Evolutionary conservation across 2,888 invertebrate genomes (phyloP), one percentile per base, ranked within the genome.

Genomic region (Platycheirus rosarum): DNA sequence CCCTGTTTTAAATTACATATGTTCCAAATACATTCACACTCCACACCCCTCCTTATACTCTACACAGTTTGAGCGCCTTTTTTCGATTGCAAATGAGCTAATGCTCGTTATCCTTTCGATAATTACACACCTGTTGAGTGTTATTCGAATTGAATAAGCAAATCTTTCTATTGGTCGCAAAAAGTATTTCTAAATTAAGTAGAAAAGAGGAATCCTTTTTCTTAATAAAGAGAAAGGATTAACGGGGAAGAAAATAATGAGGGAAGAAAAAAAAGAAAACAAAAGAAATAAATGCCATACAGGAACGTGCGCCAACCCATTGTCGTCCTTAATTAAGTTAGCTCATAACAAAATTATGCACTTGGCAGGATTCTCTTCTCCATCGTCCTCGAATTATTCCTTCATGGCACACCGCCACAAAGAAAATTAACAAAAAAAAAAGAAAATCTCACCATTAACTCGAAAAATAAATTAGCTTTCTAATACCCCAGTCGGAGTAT

Each of bases 311-410:
- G 75, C 75, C 65, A 65, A 69, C 63, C 60, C 65, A 42, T 73
- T 35, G 46, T 70, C 75, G 76, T 55, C 49, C 80, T 62, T 82
- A 82, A 82, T 82, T 82, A 82, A 70, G 76, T 76, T 71, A 76
- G 80, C 65, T 71, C 71, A 82, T 82, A 76, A 82, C 46, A 55
- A 71, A 76, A 77, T 82, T 82, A 82, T 82, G 76, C 80, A 82
- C 69, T 79, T 76, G 57, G 76, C 49, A 62, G 71, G 66, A 44
- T 44, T 60, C 60, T 37, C 46, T 70, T 42, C 37, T 32, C 8
- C 8, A 8, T 32, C 29, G 7, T 32, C 8, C 8, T 32, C 5
- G 26, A n/a, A n/a, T n/a, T n/a, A 4, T 23, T 23, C 6, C 4
- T 6, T 7, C 29, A 23, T 23, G 23, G 23, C 23, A 23, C n/a